Evolutionary conservation across 2,113 vertebrate genomes (phyloP), one percentile per base, ranked within the genome.

Genomic region (Equus przewalskii): DNA sequence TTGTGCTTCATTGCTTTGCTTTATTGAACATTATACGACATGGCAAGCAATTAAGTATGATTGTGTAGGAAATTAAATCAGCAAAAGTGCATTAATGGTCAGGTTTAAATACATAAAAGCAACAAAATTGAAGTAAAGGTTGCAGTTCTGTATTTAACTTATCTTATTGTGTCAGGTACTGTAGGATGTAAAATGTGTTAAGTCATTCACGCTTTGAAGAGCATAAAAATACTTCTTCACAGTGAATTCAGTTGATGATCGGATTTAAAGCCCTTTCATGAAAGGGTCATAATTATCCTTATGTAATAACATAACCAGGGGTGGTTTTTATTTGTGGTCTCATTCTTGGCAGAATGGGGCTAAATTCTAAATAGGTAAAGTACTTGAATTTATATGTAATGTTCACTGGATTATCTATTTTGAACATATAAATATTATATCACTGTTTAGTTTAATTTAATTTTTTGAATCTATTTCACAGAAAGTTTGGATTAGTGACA

Each of bases 1-100:
- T 98, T 98, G 98, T 98, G 95, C 98, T 98, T 98, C 97, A 98
- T 95, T 98, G 96, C 92, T 98, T 98, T 98, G 73, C 92, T 98
- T 98, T 99, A 98, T 98, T 98, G 98, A 98, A 98, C 98, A 86
- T 98, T 97, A 97, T 89, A 96, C 0, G 13, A 97, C 97, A 98
- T 90, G 91, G 96, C 91, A 98, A 97, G 95, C 90, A 98, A 98
- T 98, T 98, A 98, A 98, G 82, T 97, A 97, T 98, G 92, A 98
- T 97, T 98, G 96, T 97, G 73, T 46, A 98, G 97, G 85, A 98
- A 98, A 98, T 98, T 98, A 98, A 98, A 98, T 97, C 67, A 84
- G 96, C 91, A 93, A 97, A 98, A 98, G 21, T 95, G 2, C 82
- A 96, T 89, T 98, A 97, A 94, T 81, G 75, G 60, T 97, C 90